Percentiles rank a stretch among this genome's conserved stretches.
Evolutionary conservation across 1,140 invertebrate species (phyloP).

Genomic region (Orius laevigatus): DNA sequence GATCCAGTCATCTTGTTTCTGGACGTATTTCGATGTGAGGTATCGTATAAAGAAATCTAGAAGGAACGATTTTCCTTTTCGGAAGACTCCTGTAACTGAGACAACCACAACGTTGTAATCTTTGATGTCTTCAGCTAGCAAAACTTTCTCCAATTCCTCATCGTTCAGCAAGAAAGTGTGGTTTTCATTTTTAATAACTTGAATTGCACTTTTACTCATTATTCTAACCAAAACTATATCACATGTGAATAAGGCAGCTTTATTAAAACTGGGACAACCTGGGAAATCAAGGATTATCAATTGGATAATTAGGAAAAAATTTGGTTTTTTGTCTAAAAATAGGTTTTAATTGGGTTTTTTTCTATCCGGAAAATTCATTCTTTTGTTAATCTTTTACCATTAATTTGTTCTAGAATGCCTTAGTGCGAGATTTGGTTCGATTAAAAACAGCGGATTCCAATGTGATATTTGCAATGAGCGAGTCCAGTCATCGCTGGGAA

Average conservation of each 20-base stretch:
- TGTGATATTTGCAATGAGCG: conserved; percentile 5
- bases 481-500: not conserved
- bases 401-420: too few species aligned
- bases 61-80: conserved; percentile 88
- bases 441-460: not conserved
- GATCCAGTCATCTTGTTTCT: conserved; percentile 35
- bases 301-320: too few species aligned
- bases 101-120: conserved; percentile 74
- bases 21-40: conserved; percentile 40
- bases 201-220: not conserved
- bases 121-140: conserved; percentile 56
- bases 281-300: too few species aligned
- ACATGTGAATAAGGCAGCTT: too few species aligned
- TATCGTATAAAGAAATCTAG: conserved; percentile 84
- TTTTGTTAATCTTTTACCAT: too few species aligned
- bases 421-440: too few species aligned
- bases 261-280: too few species aligned
- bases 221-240: too few species aligned
- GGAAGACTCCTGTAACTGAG: conserved; percentile 82
- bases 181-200: conserved; percentile 60
- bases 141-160: conserved; percentile 59
- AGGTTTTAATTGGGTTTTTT: too few species aligned
- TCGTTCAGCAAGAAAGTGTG: conserved; percentile 84
- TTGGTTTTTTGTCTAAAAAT: too few species aligned
- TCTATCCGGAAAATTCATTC: too few species aligned